Evolutionary conservation across 64 coral and sea anemone genomes (phyloP).

Genomic region (Montipora sp.): DNA sequence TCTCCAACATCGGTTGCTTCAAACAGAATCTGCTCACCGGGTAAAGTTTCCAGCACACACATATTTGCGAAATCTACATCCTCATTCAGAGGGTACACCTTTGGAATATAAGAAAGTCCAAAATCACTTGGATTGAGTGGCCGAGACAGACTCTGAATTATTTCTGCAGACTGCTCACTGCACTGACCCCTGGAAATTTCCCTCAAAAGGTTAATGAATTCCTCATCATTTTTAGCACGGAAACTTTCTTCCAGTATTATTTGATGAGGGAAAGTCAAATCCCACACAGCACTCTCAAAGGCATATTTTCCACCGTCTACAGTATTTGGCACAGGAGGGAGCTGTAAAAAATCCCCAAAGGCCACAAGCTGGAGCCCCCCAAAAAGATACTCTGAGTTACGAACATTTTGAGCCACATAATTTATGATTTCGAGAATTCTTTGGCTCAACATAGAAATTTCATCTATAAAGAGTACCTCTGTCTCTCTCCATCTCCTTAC

Average conservation of each 20-base stretch:
- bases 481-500: constrained; percentile 9
- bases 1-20: constrained; percentile 18
- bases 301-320: constrained; percentile 20
- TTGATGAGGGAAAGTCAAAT: constrained; percentile 23
- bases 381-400: constrained; percentile 11
- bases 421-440: neutral
- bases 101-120: neutral
- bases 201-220: neutral
- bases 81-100: constrained; percentile 19
- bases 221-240: neutral
- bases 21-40: neutral
- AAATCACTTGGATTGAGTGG: constrained; percentile 4
- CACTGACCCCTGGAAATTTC: neutral
- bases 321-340: constrained; percentile 27
- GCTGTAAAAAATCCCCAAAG: constrained; percentile 33
- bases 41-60: neutral
- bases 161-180: neutral
- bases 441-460: constrained; percentile 43
- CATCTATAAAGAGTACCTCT: constrained; percentile 24
- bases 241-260: constrained; percentile 25
- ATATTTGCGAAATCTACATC: constrained; percentile 34
- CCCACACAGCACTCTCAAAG: constrained; percentile 13
- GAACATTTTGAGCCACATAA: neutral
- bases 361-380: constrained; percentile 8
- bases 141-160: neutral